Base-by-base conservation (phyloP, 2,113 vertebrate genomes). In the Ploceus nigricollis region DNA sequence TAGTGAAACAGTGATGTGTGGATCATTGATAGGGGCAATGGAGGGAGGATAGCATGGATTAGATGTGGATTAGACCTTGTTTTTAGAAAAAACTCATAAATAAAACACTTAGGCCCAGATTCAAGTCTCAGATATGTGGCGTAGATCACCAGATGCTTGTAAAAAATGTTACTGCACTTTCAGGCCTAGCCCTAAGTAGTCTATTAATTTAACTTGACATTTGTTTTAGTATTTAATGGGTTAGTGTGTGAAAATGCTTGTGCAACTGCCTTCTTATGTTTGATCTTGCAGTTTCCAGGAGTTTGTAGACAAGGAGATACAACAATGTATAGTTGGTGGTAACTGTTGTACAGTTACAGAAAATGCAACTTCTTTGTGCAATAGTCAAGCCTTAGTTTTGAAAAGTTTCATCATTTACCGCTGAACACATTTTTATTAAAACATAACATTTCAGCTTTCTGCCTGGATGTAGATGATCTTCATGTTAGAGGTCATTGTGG, bases 21-120 rank as follows among this genome's bases (percentile, higher is more conserved):
- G 63, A 81, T 78, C 85, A 39, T 13, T 83, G 60, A 51, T 35
- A 58, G 64, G 56, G 50, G 56, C 60, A 70, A 60, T 64, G 51
- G 71, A 83, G 53, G 82, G 64, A 96, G 92, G 68, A 92, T 78
- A 87, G 56, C 39, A 72, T 87, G 95, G 91, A 95, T 97, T 95
- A 96, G 51, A 82, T 81, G 88, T 82, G 96, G 94, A 96, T 96
- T 96, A 95, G 82, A 89, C 56, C 11, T 89, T 95, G 93, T 93
- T 96, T 95, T 95, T 81, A 93, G 92, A 93, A 93, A 96, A 96
- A 95, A 81, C 78, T 96, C 88, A 93, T 97, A 95, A 97, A 96
- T 93, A 95, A 96, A 96, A 93, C 94, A 93, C 88, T 93, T 93
- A 95, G 85, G 56, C 69, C 53, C 56, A 78, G 79, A 93, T 64